Conservation (phyloP, 2,113 vertebrate genomes). For the Cynopterus brachyotis region DNA sequence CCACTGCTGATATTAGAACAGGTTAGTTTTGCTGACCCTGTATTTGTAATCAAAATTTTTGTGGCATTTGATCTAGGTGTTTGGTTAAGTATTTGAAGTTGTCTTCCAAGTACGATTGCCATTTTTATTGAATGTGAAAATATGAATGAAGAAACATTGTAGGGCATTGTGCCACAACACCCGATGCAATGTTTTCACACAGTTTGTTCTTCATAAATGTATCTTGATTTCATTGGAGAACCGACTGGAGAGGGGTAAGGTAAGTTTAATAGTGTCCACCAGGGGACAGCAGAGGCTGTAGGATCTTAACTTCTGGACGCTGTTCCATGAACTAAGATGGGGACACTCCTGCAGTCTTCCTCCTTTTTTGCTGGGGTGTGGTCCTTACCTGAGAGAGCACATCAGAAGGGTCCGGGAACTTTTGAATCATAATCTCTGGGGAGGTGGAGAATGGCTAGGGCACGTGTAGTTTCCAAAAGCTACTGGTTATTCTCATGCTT, state of each 20-base stretch:
- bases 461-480: background rate
- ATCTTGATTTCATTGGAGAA: background rate
- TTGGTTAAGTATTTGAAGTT: background rate
- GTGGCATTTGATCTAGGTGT: background rate
- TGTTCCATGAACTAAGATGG: background rate
- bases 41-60: background rate
- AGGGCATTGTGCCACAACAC: background rate
- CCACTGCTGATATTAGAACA: background rate
- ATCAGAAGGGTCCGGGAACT: background rate
- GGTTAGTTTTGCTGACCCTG: background rate
- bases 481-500: background rate
- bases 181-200: background rate
- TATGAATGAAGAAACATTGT: background rate
- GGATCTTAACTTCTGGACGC: background rate
- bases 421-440: background rate
- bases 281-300: slow-evolving; percentile 75
- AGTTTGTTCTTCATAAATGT: background rate
- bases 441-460: background rate
- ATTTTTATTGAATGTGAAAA: slow-evolving; percentile 6
- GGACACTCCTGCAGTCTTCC: background rate
- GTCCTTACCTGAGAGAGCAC: background rate
- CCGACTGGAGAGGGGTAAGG: background rate
- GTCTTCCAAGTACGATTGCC: background rate
- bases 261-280: slow-evolving; percentile 22
- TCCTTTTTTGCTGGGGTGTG: background rate